Evolutionary conservation across 2,113 vertebrate species (phyloP).

Genomic region (Symphodus melops): DNA sequence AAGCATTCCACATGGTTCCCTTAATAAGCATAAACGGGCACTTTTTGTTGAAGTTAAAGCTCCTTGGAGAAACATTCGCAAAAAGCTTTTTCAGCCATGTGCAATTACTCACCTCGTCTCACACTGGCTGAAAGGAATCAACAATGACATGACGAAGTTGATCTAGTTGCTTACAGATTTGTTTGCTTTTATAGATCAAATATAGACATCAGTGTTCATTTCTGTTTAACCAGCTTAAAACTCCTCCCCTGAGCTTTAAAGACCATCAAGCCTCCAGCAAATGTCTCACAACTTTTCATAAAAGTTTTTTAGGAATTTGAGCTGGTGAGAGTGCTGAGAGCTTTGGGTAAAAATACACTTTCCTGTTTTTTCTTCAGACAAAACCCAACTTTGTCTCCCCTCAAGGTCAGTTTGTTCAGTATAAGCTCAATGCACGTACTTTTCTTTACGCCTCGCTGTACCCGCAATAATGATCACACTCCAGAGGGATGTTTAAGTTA

Average conservation of each 20-base stretch:
- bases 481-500: constrained; percentile 51
- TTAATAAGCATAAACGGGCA: constrained; percentile 14
- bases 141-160: no score
- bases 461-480: constrained; percentile 39
- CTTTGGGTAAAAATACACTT: neutral
- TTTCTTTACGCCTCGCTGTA: constrained; percentile 8
- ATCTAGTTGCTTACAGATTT: no score
- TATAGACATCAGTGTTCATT: neutral
- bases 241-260: neutral
- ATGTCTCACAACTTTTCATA: no score
- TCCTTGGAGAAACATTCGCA: neutral
- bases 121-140: no score
- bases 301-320: neutral
- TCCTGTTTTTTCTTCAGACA: neutral
- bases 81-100: no score
- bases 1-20: constrained; percentile 26
- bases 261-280: neutral
- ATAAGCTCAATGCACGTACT: neutral
- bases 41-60: neutral
- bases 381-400: neutral
- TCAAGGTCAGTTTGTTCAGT: constrained; percentile 32
- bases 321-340: neutral
- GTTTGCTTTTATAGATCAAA: no score
- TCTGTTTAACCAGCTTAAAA: neutral
- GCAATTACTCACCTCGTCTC: no score